These are phyloP conservation scores for Merops nubicus DNA, from an alignment of 2,113 vertebrate species.

Conservation along the genomic window DNA sequence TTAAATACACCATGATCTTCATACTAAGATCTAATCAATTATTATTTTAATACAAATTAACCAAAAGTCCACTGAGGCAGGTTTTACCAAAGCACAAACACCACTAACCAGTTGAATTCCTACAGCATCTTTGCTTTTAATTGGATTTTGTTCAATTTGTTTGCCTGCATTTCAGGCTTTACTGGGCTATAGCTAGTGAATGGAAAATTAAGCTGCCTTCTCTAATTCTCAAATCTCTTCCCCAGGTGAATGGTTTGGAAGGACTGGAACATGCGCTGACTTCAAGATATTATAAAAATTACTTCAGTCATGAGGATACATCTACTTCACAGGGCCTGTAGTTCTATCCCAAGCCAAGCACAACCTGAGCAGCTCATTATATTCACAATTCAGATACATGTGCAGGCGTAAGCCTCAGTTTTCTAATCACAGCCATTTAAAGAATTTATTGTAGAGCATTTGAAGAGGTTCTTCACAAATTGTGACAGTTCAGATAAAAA, in stretches of 20 bases:
- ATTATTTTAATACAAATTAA: not conserved
- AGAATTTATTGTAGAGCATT: not conserved
- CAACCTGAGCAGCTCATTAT: not conserved
- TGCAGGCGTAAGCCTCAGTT: not conserved
- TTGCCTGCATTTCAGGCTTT: not conserved
- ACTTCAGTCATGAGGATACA: not conserved
- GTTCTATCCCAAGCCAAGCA: not conserved
- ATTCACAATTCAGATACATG: not conserved
- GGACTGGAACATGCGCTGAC: not conserved
- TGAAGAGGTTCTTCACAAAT: not conserved
- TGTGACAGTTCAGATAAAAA: not conserved
- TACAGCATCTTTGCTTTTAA: not conserved
- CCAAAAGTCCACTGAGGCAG: not conserved
- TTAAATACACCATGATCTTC: not conserved
- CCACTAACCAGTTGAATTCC: not conserved
- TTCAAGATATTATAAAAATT: not conserved
- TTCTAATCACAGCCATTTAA: not conserved
- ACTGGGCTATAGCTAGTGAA: not conserved
- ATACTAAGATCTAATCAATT: not conserved
- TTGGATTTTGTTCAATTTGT: not conserved
- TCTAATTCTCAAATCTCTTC: not conserved
- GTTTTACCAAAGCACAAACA: not conserved
- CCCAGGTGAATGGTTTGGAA: not conserved
- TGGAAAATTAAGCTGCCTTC: slow-evolving; percentile 24
- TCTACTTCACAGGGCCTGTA: not conserved